Evolutionary conservation across 2,113 vertebrate genomes (phyloP).

Genomic region (Entosphenus tridentatus): DNA sequence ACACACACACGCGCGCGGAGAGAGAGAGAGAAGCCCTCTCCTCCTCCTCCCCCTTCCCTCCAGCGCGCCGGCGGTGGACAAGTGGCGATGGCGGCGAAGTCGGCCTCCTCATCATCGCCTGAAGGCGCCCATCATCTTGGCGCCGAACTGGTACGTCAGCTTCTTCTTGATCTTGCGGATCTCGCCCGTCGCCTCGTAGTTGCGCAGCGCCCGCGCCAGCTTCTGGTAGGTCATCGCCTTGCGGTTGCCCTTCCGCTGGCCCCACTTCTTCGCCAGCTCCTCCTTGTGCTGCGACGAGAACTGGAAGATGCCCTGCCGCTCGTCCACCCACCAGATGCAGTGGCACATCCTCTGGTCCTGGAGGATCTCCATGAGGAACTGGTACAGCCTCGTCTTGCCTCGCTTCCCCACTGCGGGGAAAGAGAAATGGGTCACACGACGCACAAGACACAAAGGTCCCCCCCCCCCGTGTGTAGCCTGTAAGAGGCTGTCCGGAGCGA

Average conservation of each 20-base stretch:
- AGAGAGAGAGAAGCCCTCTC: no score
- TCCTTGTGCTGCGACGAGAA: slow-evolving; percentile 34
- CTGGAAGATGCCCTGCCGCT: slow-evolving; percentile 26
- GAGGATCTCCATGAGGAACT: slow-evolving; percentile 88
- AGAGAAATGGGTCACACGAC: neutral
- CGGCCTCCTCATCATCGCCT: no score
- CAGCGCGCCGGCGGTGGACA: no score
- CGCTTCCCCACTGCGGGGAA: neutral
- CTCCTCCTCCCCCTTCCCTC: no score
- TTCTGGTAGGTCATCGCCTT: slow-evolving; percentile 36
- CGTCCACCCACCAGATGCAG: slow-evolving; percentile 78
- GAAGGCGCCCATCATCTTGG: slow-evolving; percentile 14
- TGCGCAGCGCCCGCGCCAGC: slow-evolving; percentile 28
- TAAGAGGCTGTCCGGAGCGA: neutral
- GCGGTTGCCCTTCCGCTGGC: slow-evolving; percentile 31
- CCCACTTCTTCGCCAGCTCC: slow-evolving; percentile 26
- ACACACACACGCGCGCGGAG: no score
- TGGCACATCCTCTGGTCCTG: slow-evolving; percentile 91
- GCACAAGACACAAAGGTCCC: neutral
- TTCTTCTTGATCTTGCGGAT: slow-evolving; percentile 33
- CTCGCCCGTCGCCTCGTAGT: slow-evolving; percentile 30
- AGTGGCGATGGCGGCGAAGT: no score
- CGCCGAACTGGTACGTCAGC: slow-evolving; percentile 30
- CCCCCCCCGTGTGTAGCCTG: neutral
- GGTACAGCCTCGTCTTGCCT: slow-evolving; percentile 73